Conservation (phyloP, 2,888 invertebrate species). For the Eledone cirrhosa region DNA sequence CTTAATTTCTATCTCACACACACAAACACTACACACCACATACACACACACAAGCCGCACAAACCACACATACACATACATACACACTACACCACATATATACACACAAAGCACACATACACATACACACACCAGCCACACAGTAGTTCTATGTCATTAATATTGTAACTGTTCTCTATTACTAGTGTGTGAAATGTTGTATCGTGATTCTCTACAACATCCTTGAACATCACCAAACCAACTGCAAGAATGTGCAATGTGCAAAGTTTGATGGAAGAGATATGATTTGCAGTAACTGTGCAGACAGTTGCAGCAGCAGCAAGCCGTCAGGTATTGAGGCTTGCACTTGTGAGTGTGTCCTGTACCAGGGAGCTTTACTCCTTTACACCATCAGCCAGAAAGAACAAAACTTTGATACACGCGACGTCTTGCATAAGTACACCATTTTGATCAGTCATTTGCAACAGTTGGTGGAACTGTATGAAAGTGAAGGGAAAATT, state of each 20-base stretch:
- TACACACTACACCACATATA: too few relatives aligned
- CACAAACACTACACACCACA: too few relatives aligned
- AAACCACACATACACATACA: too few relatives aligned
- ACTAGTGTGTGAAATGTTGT: slow-evolving; percentile 16
- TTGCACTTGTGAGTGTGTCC: slow-evolving; percentile 19
- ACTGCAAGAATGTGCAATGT: not conserved
- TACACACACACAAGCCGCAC: too few relatives aligned
- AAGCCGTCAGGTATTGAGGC: too few relatives aligned
- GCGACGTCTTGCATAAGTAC: slow-evolving; percentile 44
- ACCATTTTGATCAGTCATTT: slow-evolving; percentile 43
- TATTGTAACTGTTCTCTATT: not conserved
- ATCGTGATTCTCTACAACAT: not conserved
- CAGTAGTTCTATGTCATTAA: too few relatives aligned
- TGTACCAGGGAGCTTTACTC: slow-evolving; percentile 41
- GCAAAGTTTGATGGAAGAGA: too few relatives aligned
- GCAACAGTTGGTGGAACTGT: not conserved
- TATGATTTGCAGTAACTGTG: too few relatives aligned
- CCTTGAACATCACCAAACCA: not conserved
- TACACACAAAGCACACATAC: too few relatives aligned
- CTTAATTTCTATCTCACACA: too few relatives aligned
- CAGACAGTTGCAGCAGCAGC: too few relatives aligned
- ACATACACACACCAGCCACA: too few relatives aligned
- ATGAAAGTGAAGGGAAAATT: slow-evolving; percentile 4
- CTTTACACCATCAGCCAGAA: slow-evolving; percentile 43
- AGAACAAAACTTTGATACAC: slow-evolving; percentile 38